A percentile compares a stretch with the other conserved stretches of the same genome.
Evolutionary conservation across 2,888 invertebrate genomes (phyloP).

Genomic region (Gastrophysa polygoni): DNA sequence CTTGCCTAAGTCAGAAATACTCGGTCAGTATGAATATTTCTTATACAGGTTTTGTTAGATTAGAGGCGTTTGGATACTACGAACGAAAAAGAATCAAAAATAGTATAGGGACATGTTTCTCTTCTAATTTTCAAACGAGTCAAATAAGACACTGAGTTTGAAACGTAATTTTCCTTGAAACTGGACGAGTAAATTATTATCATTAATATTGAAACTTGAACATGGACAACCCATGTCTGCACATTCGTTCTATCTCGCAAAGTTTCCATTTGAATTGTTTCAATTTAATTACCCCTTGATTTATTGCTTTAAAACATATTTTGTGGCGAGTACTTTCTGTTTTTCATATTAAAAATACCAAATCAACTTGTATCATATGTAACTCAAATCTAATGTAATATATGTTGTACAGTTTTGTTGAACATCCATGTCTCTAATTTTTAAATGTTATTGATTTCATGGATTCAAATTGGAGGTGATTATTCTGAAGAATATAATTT

Average conservation of each 20-base stretch:
- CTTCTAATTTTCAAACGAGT: no score
- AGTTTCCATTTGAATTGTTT: background rate
- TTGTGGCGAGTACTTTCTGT: background rate
- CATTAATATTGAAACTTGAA: no score
- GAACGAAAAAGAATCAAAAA: no score
- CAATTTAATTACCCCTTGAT: background rate
- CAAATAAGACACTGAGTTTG: no score
- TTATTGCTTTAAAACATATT: background rate
- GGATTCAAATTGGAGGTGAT: slow-evolving; percentile 41
- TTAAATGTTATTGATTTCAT: slow-evolving; percentile 46
- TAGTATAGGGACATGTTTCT: no score
- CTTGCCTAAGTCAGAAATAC: no score
- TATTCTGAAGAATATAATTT: slow-evolving; percentile 48
- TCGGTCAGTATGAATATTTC: no score
- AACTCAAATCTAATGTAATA: slow-evolving; percentile 46
- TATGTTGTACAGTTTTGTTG: slow-evolving; percentile 52
- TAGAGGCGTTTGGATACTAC: no score
- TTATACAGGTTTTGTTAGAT: no score
- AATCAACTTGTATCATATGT: slow-evolving; percentile 18
- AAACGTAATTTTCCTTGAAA: no score
- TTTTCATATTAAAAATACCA: background rate
- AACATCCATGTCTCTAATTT: slow-evolving; percentile 40
- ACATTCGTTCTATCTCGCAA: background rate
- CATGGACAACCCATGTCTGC: no score
- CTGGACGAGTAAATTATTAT: no score